Evolutionary conservation across 1,140 invertebrate species (phyloP), one percentile per base, ranked within the genome.

Genomic region (Zaprionus davidi): DNA sequence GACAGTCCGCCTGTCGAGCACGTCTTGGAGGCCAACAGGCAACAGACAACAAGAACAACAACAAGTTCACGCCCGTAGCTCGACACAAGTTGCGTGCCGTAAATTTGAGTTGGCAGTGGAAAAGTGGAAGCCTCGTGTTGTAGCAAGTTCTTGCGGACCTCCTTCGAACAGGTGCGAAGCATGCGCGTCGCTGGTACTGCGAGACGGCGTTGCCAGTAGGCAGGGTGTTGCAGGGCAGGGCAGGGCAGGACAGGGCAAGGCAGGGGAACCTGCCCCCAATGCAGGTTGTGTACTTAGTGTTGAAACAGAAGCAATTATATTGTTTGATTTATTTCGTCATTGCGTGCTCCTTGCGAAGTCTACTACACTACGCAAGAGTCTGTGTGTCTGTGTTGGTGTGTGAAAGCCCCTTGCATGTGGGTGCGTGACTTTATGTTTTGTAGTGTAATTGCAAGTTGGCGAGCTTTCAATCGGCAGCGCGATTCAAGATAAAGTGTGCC

Each of bases 251-350:
- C 31, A 34, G 31, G 9, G 9, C 4, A 38, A 7, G 53, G 59
- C 38, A 49, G 20, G 68, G 31, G 46, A 65, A 59, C 68, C 46
- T 65, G 62, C 70, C 55, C 64, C 28, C 67, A 51, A 36, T 56
- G 46, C 38, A 78, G 64, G 64, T 72, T 76, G 67, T 87, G 78
- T 78, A 81, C 64, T 81, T 71, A 70, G 78, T 76, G 84, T 69
- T 90, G 69, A 77, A 88, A 90, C 74, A 81, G 79, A 81, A 85
- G 79, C 86, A 81, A 81, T 85, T 85, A 90, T 84, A 85, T 90
- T 83, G 76, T 81, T 90, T 88, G 84, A 88, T 88, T 88, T 88
- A 88, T 88, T 90, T 88, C 57, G 62, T 85, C 81, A 90, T 90
- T 88, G 84, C 84, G 81, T 87, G 85, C 68, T 67, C 57, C 51